Base-by-base conservation (phyloP, 2,888 invertebrate species). In the Sphaeridia pumilis region DNA sequence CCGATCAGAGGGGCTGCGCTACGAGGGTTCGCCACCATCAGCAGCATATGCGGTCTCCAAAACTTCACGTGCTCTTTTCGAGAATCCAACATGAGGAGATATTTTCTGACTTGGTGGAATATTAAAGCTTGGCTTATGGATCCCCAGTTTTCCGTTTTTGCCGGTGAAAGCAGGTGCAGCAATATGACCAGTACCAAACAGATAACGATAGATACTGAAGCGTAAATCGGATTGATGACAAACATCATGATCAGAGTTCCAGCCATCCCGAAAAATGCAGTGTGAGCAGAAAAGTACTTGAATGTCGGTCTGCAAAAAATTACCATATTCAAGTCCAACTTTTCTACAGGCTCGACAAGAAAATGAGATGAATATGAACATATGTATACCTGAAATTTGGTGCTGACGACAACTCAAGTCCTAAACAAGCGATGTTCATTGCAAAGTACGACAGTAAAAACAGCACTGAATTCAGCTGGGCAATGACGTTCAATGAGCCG, bases 111-210 rank as follows among this genome's bases (percentile, higher is more conserved):
- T 79, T 95, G 94, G 70, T 98, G 97, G 72, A 98, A 98, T 70
- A 98, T 95, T 22, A 98, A 77, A n/a, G 98, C 95, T 74, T 98
- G 98, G 20, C 93, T 92, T 64, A 98, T 92, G 49, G 92, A 93
- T 28, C 98, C 98, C 95, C 98, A 98, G 61, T 79, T 78, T 17
- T 87, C 84, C 1, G 78, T 76, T 17, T 68, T 66, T 27, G 87
- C 84, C 0, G 94, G 88, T 0, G 92, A 88, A 70, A 86, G 82
- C 45, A 90, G 70, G 72, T 98, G 97, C 56, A 98, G 75, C 27
- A 85, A 81, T 60, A 93, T 82, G 55, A 97, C 84, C 49, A 97
- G 74, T 57, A 87, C 73, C 65, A 90, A 75, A 68, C 92, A 86
- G 22, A 89, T 74, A 49, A 92, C 81, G 58, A 95, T 83, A 61